Evolutionary conservation across 2,888 invertebrate species (phyloP), one percentile per base, ranked within the genome.

Genomic region (Caenorhabditis sp.): DNA sequence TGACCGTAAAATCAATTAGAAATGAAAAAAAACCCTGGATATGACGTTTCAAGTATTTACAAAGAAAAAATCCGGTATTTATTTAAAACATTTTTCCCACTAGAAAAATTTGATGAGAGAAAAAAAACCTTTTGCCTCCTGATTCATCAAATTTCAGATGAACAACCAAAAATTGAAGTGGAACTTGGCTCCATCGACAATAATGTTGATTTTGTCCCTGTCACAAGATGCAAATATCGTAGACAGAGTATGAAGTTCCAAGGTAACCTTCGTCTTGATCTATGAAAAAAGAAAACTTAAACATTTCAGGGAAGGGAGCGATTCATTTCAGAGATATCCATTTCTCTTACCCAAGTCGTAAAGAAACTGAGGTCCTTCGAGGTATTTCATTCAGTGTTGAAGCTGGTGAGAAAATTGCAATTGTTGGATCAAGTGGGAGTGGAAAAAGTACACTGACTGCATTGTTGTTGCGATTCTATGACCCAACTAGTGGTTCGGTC

Each of bases 331-430:
- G 91, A 64, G 89, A 92, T 43, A 91, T 94, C 0, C 93, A 88
- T 90, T 95, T 95, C 89, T 91, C 92, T 59, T 95, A 95, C 89
- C 94, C 95, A 0, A 93, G 93, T 0, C 91, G 95, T 23, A 91
- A 92, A 52, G 92, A 87, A 65, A 80, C 86, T 8, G 83, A 86
- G 70, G 85, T 85, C 12, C 76, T 85, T 8, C 78, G 79, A 59
- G 81, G 80, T 1, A 68, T 86, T 14, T 75, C 80, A 5, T 78
- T 86, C 62, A 65, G 76, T 20, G 77, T 86, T 7, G 76, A 74
- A 21, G 84, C 85, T 25, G 86, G 86, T 7, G 86, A 86, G 43
- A 83, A 87, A 64, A 59, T 86, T 31, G 86, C 86, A 12, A 80
- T 86, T 26, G 86, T 85, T 10, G 86, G 86, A 5, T 70, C 84